phyloP scores from a whole-genome alignment of 2,113 vertebrate genomes.

The Caranx ignobilis region DNA sequence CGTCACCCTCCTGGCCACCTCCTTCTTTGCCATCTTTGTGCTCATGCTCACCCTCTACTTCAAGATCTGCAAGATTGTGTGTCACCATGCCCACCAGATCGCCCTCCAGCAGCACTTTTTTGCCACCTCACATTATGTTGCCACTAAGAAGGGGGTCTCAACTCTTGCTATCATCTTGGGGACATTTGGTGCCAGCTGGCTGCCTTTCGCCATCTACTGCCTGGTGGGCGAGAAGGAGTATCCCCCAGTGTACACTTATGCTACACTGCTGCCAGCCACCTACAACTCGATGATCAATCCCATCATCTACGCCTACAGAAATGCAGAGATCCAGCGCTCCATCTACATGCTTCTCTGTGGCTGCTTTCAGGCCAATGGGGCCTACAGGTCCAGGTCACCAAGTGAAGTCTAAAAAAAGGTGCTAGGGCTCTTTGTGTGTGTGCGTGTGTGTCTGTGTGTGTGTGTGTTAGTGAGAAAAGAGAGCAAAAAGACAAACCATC shows the following conservation, averaged over 20 bases:
- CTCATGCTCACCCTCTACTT: conserved; percentile 96
- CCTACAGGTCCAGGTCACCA: conserved; percentile 94
- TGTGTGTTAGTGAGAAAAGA: conserved; percentile 11
- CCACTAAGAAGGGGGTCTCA: conserved; percentile 95
- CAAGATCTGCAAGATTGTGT: conserved; percentile 97
- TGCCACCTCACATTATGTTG: conserved; percentile 92
- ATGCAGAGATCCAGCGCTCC: conserved; percentile 95
- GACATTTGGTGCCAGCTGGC: conserved; percentile 97
- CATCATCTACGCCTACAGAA: conserved; percentile 98
- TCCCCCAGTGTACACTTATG: conserved; percentile 94
- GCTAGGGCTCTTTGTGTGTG: conserved; percentile 22
- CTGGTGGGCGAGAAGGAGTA: conserved; percentile 91
- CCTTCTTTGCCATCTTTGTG: conserved; percentile 93
- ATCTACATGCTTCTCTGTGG: conserved; percentile 94
- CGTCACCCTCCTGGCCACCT: conserved; percentile 89
- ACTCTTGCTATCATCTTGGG: conserved; percentile 96
- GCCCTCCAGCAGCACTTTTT: conserved; percentile 99
- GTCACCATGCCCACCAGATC: conserved; percentile 97
- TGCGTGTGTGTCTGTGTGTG: background rate
- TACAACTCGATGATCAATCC: conserved; percentile 99
- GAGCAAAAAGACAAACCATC: conserved; percentile 59
- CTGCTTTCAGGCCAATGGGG: conserved; percentile 91
- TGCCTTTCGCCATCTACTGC: conserved; percentile 98
- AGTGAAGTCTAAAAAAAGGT: conserved; percentile 88
- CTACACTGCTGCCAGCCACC: conserved; percentile 95